These are phyloP conservation scores for Caracal caracal DNA, from an alignment of 2,113 vertebrate genomes.

Conservation along the genomic window DNA sequence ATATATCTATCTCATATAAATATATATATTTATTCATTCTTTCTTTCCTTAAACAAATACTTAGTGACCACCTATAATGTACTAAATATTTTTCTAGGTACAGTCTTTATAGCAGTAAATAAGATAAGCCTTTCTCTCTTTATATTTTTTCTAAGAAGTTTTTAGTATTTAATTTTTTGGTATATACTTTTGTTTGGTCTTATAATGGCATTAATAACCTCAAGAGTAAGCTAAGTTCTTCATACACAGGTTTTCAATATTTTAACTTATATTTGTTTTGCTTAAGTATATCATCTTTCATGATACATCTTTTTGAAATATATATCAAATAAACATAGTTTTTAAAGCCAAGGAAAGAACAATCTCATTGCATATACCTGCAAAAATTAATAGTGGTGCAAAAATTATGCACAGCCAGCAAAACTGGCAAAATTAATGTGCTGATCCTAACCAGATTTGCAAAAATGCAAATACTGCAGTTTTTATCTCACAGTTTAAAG, in stretches of 20 bases:
- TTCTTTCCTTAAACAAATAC: background rate
- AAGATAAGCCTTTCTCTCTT: background rate
- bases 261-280: slow-evolving; percentile 33
- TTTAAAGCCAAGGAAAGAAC: slow-evolving; percentile 78
- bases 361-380: slow-evolving; percentile 66
- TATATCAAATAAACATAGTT: slow-evolving; percentile 28
- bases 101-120: background rate
- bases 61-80: background rate
- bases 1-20: background rate
- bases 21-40: background rate
- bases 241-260: background rate
- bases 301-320: background rate
- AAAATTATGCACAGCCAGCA: slow-evolving; percentile 81
- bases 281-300: slow-evolving; percentile 40
- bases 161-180: background rate
- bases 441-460: slow-evolving; percentile 84
- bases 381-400: slow-evolving; percentile 76
- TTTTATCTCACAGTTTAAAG: slow-evolving; percentile 81
- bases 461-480: slow-evolving; percentile 85
- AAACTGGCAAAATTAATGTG: slow-evolving; percentile 84
- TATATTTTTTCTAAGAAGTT: background rate
- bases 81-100: background rate
- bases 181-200: background rate
- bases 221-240: background rate
- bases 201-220: background rate